These are phyloP conservation scores for Drosophila prolongata DNA, from an alignment of 2,888 invertebrate genomes.

Conservation along the genomic window DNA sequence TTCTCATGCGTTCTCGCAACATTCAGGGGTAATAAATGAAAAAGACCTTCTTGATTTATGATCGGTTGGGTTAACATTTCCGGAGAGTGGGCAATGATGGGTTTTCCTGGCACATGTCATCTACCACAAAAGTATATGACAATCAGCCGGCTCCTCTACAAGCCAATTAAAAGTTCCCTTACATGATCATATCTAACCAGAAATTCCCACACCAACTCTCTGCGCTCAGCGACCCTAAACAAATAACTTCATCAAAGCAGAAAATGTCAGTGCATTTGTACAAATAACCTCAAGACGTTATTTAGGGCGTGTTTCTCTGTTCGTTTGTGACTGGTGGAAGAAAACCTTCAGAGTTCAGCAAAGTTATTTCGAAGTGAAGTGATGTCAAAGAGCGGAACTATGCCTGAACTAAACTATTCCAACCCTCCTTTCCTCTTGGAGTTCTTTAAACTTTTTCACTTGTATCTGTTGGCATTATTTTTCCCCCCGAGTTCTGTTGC, in stretches of 20 bases:
- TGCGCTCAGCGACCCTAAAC: conserved; percentile 57
- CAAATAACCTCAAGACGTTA: conserved; percentile 57
- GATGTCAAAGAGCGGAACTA: conserved; percentile 73
- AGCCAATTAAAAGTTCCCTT: conserved; percentile 60
- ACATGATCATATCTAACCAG: conserved; percentile 34
- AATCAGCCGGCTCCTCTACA: conserved; percentile 1
- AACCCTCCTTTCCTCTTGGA: conserved; percentile 7
- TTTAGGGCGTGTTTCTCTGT: conserved; percentile 51
- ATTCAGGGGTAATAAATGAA: not conserved
- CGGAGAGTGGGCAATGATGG: not conserved
- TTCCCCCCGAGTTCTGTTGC: conserved; percentile 9
- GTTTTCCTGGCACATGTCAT: conserved; percentile 13
- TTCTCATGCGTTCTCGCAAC: not conserved
- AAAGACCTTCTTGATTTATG: conserved; percentile 7
- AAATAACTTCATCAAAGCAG: conserved; percentile 67
- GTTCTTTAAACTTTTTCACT: conserved; percentile 40
- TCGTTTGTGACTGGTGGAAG: conserved; percentile 2
- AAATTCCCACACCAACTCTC: conserved; percentile 21
- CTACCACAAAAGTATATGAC: conserved; percentile 21
- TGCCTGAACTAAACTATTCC: conserved; percentile 63
- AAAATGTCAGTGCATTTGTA: conserved; percentile 57
- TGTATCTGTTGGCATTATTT: conserved; percentile 49
- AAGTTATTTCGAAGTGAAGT: conserved; percentile 23
- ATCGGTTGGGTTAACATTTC: conserved; percentile 3
- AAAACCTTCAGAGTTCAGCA: conserved; percentile 55